Base-by-base conservation (phyloP, 1,140 invertebrate species). In the Nautilus pompilius region DNA sequence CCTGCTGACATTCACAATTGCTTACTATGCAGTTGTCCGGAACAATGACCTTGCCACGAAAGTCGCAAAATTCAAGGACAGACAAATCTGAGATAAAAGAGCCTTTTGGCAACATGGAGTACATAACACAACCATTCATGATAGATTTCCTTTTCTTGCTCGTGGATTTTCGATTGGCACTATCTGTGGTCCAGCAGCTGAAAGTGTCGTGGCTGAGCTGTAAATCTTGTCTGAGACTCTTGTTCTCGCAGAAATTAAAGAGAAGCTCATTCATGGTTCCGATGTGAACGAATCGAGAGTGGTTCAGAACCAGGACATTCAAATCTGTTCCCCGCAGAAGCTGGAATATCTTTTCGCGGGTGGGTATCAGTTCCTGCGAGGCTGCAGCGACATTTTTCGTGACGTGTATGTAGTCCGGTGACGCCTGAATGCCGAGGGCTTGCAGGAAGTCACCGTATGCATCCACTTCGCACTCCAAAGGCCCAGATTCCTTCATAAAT, bases 401-500 rank as follows among this genome's bases (percentile, higher is more conserved):
- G 45, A 76, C 68, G 15, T 75, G 58, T 8, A 78, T 75, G 60
- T 82, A 83, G 15, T 71, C 71, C 26, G 63, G 62, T 5, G 67
- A 75, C 13, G 83, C 69, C 34, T 63, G 56, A 24, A 67, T 66
- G 2, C 84, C 84, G 5, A 86, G 67, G 5, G 82, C 74, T 63
- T 84, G 83, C 15, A 86, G 63, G 67, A 85, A 86, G 67, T 85
- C 84, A 13, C 83, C 81, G 72, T 85, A 86, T n/a, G 80, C 82
- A 77, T 83, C 83, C 51, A 85, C 79, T 74, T 86, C 84, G 71
- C 77, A 79, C 15, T 63, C 65, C n/a, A 84, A 54, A 13, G 72
- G 68, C 28, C 76, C 69, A 49, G 76, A 60, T 8, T 66, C 60
- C 48, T 75, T 68, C 13, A 74, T 75, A 51, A 83, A 81, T 4